Percentiles rank a stretch among this genome's conserved stretches.
Evolutionary conservation across 2,797 vertebrate species (phyloP).

Genomic region (Crotalus adamanteus): DNA sequence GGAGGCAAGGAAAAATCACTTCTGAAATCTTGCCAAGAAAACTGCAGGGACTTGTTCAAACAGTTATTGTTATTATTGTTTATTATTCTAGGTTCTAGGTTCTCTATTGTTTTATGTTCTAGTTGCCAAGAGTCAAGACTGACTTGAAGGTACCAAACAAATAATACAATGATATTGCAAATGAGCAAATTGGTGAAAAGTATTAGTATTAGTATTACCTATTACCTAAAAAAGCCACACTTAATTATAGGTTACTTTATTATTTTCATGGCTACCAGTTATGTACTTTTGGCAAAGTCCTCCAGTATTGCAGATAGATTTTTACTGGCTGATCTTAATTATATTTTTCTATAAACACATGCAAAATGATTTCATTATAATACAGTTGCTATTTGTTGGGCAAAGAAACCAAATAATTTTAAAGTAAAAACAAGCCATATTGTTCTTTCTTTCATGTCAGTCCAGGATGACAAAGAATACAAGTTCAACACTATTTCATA

Average conservation of each 20-base stretch:
- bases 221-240: neutral
- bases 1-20: neutral
- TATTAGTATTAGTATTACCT: neutral
- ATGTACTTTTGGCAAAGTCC: neutral
- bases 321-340: neutral
- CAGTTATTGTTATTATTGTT: neutral
- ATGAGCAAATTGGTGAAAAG: neutral
- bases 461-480: neutral
- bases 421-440: neutral
- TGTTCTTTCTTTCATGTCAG: neutral
- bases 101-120: neutral
- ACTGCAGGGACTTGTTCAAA: neutral
- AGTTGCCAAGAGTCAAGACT: neutral
- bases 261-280: neutral
- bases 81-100: neutral
- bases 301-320: neutral
- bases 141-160: neutral
- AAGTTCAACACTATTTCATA: neutral
- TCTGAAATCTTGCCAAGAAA: neutral
- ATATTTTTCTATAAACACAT: neutral
- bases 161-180: neutral
- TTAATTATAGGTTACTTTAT: neutral
- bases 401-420: neutral
- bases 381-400: neutral
- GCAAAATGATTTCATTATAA: neutral